Base-by-base conservation (phyloP, 2,113 vertebrate genomes). In the Aleadryas rufinucha region DNA sequence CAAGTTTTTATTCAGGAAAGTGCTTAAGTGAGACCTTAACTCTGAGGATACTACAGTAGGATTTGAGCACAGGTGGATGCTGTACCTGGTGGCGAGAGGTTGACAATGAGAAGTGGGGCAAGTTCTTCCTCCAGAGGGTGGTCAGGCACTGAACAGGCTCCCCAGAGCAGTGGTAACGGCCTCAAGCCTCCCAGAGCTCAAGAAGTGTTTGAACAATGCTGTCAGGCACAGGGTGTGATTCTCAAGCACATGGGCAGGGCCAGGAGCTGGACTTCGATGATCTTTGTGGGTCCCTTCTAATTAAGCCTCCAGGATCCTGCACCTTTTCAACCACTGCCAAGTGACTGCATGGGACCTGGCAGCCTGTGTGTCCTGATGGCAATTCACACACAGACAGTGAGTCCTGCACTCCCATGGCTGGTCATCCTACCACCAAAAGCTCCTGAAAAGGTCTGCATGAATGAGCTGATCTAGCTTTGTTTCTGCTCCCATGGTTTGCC, bases 381-480 rank as follows among this genome's bases (percentile, higher is more conserved):
- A 3, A 16, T 33, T 71, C 65, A 10, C 52, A 19, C 42, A 2
- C 1, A 3, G 60, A 5, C 2, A 5, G 26, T 1, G 6, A 33
- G 59, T 17, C 61, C 81, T 42, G 78, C 56, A 19, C 87, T 79
- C 72, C 90, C 35, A 6, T 16, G 54, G 81, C 93, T 42, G 49
- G 35, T 70, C 44, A 33, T 92, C 69, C 87, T 81, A 75, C 87
- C 64, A 39, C 82, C 77, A 66, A 91, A 78, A n/a, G 35, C 84
- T 87, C 70, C 61, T 93, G 93, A 94, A 94, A 96, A 64, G 72
- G 31, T 61, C 31, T 93, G 89, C 86, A 69, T 94, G 96, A 96
- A 95, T 95, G 86, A 95, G 89, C 90, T 87, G 96, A 87, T 39
- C 28, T 5, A 78, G 91, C 91, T 96, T 93, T 87, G 81, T 96